Percentiles rank a stretch among this genome's conserved stretches.
These are phyloP conservation scores for Lepidostoma basale DNA, from an alignment of 1,140 invertebrate species.

Conservation along the genomic window DNA sequence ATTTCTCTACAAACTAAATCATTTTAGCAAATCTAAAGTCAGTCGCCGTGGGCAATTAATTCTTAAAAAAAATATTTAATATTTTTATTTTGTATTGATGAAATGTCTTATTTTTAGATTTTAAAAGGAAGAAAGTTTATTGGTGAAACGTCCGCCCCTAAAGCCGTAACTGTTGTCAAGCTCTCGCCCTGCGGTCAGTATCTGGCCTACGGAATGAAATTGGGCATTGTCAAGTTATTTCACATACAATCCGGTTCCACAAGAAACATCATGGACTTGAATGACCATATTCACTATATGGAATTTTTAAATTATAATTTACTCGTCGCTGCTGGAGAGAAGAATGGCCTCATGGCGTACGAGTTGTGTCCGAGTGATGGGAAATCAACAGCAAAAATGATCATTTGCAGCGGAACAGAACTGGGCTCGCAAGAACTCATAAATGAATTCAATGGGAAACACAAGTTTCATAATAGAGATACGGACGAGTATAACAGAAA, in stretches of 20 bases:
- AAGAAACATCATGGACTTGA: constrained; percentile 32
- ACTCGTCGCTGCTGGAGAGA: constrained; percentile 29
- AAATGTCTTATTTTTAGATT: constrained; percentile 33
- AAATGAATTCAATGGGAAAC: constrained; percentile 17
- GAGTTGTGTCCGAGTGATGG: constrained; percentile 6
- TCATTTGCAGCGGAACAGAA: constrained; percentile 10
- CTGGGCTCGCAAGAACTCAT: constrained; percentile 40
- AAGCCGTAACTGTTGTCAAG: constrained; percentile 20
- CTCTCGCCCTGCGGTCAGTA: constrained; percentile 30
- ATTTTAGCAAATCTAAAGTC: too few species aligned
- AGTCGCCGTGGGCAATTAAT: too few species aligned
- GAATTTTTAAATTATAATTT: constrained; percentile 28
- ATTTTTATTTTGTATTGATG: too few species aligned
- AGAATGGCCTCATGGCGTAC: constrained; percentile 31
- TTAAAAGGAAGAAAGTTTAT: constrained; percentile 37
- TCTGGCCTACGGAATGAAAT: constrained; percentile 34
- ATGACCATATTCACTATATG: constrained; percentile 36
- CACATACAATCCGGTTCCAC: background rate
- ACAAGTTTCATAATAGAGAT: background rate
- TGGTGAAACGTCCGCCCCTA: constrained; percentile 12
- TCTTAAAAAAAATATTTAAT: too few species aligned
- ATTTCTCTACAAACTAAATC: too few species aligned
- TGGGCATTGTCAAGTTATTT: constrained; percentile 34
- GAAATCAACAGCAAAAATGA: constrained; percentile 30
- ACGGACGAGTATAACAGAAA: background rate